A percentile compares a stretch with the other conserved stretches of the same genome.
These are phyloP conservation scores for Cottus gobio DNA, from an alignment of 2,113 vertebrate species.

Conservation along the genomic window DNA sequence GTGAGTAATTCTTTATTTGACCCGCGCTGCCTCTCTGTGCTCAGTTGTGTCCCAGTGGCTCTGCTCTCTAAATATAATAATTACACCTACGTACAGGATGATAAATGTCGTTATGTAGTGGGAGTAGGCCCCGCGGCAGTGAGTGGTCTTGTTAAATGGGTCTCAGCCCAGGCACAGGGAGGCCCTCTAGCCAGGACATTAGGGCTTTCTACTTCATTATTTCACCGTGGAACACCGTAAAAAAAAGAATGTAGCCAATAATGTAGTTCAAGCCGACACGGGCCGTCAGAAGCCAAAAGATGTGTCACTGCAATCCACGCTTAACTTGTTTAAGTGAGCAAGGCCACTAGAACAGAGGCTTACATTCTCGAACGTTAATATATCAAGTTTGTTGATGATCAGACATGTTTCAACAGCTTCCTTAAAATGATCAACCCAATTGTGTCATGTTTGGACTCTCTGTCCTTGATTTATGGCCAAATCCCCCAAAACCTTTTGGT, in stretches of 20 bases:
- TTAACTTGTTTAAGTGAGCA: background rate
- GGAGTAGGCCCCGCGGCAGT: slow-evolving; percentile 43
- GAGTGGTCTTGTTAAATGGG: slow-evolving; percentile 52
- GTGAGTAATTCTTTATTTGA: slow-evolving; percentile 54
- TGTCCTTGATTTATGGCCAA: too few relatives aligned
- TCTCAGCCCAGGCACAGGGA: slow-evolving; percentile 39
- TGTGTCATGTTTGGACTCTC: too few relatives aligned
- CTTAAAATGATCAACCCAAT: too few relatives aligned
- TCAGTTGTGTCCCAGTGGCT: slow-evolving; percentile 53
- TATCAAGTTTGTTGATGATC: too few relatives aligned
- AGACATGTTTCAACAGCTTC: too few relatives aligned
- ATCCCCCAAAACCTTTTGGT: too few relatives aligned
- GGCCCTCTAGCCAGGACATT: slow-evolving; percentile 36
- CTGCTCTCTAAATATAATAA: slow-evolving; percentile 64
- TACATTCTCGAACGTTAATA: background rate
- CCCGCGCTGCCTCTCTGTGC: slow-evolving; percentile 35
- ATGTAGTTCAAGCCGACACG: background rate
- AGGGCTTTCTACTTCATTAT: slow-evolving; percentile 60
- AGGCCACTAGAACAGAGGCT: too few relatives aligned
- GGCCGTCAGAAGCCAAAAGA: background rate
- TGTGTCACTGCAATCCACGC: background rate
- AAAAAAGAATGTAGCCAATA: slow-evolving; percentile 18
- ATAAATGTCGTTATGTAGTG: slow-evolving; percentile 54
- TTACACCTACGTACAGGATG: slow-evolving; percentile 57
- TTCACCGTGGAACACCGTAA: slow-evolving; percentile 58